phyloP scores from a whole-genome alignment of 1,140 invertebrate species.

The Musca vetustissima region DNA sequence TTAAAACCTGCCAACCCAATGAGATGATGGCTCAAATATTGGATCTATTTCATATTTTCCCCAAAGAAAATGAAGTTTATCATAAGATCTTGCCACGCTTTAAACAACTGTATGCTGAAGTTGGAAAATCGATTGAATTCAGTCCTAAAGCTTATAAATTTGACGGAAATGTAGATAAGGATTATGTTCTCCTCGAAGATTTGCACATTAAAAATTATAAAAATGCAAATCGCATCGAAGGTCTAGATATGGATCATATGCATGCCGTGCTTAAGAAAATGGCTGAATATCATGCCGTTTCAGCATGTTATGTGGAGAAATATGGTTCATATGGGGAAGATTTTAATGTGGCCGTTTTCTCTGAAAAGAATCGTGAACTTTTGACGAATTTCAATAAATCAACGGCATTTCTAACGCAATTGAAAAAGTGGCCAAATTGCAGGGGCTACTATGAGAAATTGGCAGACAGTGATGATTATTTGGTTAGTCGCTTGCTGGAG shows the following conservation, averaged over 20 bases:
- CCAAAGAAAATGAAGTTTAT: conserved; percentile 49
- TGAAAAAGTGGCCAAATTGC: conserved; percentile 51
- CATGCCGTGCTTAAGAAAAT: conserved; percentile 58
- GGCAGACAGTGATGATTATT: conserved; percentile 44
- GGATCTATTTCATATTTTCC: conserved; percentile 40
- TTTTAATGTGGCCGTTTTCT: conserved; percentile 45
- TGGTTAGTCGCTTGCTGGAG: conserved; percentile 46
- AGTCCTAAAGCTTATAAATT: conserved; percentile 43
- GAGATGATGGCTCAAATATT: conserved; percentile 41
- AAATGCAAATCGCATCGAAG: conserved; percentile 60
- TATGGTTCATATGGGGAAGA: conserved; percentile 41
- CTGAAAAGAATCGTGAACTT: conserved; percentile 7
- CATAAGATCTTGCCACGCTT: conserved; percentile 46
- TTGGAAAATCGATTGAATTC: conserved; percentile 39
- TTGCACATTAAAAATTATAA: conserved; percentile 57
- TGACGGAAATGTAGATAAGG: conserved; percentile 41
- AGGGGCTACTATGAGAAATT: conserved; percentile 46
- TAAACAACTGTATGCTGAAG: conserved; percentile 41
- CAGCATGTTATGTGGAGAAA: conserved; percentile 50
- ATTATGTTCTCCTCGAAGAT: conserved; percentile 59
- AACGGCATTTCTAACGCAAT: conserved; percentile 39
- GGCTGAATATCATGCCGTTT: conserved; percentile 61
- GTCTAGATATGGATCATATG: conserved; percentile 59
- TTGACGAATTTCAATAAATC: not conserved
- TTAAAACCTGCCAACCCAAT: conserved; percentile 40